Percentiles rank a stretch among this genome's conserved stretches.
Evolutionary conservation across 2,797 vertebrate genomes (phyloP).

Genomic region (Megalops cyprinoides): DNA sequence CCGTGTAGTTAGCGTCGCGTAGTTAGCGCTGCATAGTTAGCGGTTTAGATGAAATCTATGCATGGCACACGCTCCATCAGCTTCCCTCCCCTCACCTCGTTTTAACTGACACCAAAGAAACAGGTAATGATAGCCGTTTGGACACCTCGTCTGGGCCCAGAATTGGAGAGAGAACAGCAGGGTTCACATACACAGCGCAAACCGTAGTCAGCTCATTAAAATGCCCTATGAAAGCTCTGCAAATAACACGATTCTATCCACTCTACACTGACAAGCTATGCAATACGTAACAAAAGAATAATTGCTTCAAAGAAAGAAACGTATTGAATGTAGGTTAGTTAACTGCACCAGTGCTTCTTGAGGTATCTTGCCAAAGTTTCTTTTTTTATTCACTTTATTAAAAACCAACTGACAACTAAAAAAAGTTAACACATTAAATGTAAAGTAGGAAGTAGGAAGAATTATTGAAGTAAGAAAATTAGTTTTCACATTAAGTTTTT

Average conservation of each 20-base stretch:
- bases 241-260: neutral
- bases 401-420: too few relatives aligned
- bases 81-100: neutral
- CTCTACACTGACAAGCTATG: neutral
- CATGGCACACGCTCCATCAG: neutral
- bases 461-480: too few relatives aligned
- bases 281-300: neutral
- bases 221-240: neutral
- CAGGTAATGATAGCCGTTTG: neutral
- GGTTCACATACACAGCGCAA: too few relatives aligned
- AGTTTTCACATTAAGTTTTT: too few relatives aligned
- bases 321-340: too few relatives aligned
- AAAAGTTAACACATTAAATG: neutral
- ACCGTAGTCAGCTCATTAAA: neutral
- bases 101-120: neutral
- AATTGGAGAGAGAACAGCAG: neutral
- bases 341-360: too few relatives aligned
- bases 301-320: neutral
- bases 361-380: too few relatives aligned
- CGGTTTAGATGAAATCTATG: neutral
- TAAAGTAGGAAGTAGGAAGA: too few relatives aligned
- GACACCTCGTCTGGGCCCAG: neutral
- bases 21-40: too few relatives aligned
- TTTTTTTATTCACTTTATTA: too few relatives aligned
- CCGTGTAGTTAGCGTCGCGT: too few relatives aligned